Percentiles rank a stretch among this genome's conserved stretches.
These are phyloP conservation scores for Oreochromis niloticus DNA, from an alignment of 2,113 vertebrate genomes.

Conservation along the genomic window DNA sequence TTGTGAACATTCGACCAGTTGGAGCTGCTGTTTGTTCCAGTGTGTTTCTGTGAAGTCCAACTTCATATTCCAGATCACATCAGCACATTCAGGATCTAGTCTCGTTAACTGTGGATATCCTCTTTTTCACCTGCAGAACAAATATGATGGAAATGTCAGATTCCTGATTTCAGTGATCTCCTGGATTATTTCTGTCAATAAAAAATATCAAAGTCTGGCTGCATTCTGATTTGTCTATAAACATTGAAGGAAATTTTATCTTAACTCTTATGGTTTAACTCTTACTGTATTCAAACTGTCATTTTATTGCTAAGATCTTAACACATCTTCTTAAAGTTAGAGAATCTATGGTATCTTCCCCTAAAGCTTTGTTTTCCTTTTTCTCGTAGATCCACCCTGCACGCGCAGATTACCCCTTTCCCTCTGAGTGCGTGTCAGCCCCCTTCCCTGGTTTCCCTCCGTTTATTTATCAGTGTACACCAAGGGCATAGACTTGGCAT, in stretches of 20 bases:
- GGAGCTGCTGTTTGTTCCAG: background rate
- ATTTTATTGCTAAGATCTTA: constrained; percentile 75
- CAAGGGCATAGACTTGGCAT: too few relatives aligned
- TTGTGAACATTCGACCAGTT: rapidly evolving
- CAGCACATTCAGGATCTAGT: background rate
- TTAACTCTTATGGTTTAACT: too few relatives aligned
- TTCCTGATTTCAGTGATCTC: too few relatives aligned
- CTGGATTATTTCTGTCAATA: background rate
- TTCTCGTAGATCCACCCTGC: too few relatives aligned
- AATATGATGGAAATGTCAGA: background rate
- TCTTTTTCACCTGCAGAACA: background rate
- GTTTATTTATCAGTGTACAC: too few relatives aligned
- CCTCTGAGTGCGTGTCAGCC: too few relatives aligned
- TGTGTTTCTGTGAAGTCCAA: background rate
- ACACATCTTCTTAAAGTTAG: constrained; percentile 74
- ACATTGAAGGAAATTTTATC: too few relatives aligned
- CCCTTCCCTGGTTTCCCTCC: too few relatives aligned
- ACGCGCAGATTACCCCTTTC: too few relatives aligned
- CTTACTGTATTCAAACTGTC: constrained; percentile 34
- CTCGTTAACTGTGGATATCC: background rate
- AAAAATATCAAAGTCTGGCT: background rate
- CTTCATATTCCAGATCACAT: background rate
- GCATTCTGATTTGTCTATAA: too few relatives aligned
- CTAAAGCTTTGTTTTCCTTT: too few relatives aligned
- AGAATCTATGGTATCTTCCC: background rate